Conservation (phyloP, 2,797 vertebrate species). For the Notolepis coatsorum region DNA sequence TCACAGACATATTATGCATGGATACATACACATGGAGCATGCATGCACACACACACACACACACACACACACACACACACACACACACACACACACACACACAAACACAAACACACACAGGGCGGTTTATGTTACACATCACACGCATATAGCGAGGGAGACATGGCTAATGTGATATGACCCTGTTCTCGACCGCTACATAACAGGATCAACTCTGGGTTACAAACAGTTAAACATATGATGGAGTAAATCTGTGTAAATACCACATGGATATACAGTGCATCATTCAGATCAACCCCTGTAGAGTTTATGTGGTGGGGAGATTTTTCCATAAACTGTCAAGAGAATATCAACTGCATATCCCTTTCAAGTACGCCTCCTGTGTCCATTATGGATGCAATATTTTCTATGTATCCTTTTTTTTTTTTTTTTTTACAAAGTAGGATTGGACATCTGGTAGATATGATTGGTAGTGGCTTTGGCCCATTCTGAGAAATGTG, state of each 20-base stretch:
- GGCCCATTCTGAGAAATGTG: background rate
- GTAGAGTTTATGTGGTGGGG: too few species aligned
- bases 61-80: background rate
- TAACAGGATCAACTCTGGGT: background rate
- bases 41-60: background rate
- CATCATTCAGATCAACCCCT: too few species aligned
- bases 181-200: background rate
- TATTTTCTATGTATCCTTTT: background rate
- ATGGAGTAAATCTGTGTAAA: background rate
- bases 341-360: too few species aligned
- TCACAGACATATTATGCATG: slow-evolving; percentile 47
- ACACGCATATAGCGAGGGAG: background rate
- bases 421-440: background rate
- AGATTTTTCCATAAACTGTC: too few species aligned
- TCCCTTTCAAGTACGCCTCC: too few species aligned
- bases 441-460: background rate
- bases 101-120: background rate
- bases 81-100: background rate
- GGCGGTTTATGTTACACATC: too few species aligned
- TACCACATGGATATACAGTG: background rate
- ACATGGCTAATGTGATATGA: slow-evolving; percentile 18
- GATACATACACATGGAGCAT: background rate
- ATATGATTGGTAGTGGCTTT: slow-evolving; percentile 5
- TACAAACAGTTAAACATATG: background rate
- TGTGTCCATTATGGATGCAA: too few species aligned